Evolutionary conservation across 2,888 invertebrate genomes (phyloP), one percentile per base, ranked within the genome.

Genomic region (Dichetophora obliterata): DNA sequence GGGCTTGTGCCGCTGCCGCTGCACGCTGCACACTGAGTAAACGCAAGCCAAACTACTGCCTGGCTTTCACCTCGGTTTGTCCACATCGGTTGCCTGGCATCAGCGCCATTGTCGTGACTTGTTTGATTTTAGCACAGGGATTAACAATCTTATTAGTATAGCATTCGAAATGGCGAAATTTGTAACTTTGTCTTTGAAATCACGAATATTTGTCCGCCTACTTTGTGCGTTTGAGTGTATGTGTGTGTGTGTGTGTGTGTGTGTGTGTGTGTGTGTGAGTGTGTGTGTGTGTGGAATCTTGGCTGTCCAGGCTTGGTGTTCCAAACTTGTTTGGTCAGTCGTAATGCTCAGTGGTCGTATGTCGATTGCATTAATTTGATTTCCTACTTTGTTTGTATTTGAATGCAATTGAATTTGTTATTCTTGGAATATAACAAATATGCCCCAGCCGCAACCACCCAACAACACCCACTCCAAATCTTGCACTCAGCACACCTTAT

Each of bases 91-190:
- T 63, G 14, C 16, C 16, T 63, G 16, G 37, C 34, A 16, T 19
- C 16, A 34, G 34, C 14, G 61, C 27, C 61, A 27, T 61, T 22
- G 61, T 63, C 0, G 5, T 5, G 63, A 34, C 16, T 6, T 48
- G 61, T 24, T 43, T 48, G 50, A 50, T 24, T 50, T 69, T 72
- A 48, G 61, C 48, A 22, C 48, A 9, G 50, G 72, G 72, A 72
- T 59, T 72, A 72, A 61, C 48, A 72, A 72, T 72, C 43, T 72
- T 48, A 59, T 72, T 72, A 72, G 72, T 72, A 50, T 5, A 68
- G 37, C 48, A 22, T 75, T 34, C 73, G 57, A 71, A 75, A 71
- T 74, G 16, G 57, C 43, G 43, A 54, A 63, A 57, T 37, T 8
- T 59, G 59, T 43, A 50, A 52, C 72, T 16, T 57, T 34, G 68